phyloP scores from a whole-genome alignment of 2,113 vertebrate genomes.

The Microcebus ravelobensis region DNA sequence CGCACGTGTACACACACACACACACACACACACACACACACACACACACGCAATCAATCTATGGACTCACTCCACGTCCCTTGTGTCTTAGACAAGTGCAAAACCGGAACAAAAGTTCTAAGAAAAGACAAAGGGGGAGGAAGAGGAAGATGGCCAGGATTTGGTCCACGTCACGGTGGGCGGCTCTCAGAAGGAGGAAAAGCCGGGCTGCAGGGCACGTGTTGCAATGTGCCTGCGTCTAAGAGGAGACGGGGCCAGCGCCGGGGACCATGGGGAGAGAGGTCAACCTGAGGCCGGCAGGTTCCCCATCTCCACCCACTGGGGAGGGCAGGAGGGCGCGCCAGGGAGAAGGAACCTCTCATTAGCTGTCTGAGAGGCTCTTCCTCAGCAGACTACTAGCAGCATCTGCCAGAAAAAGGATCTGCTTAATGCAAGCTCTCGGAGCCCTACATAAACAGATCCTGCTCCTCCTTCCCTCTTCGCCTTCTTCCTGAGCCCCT shows the following conservation, averaged over 20 bases:
- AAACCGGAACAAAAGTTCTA: conserved; percentile 63
- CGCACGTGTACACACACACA: background rate
- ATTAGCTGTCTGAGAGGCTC: conserved; percentile 69
- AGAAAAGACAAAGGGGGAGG: conserved; percentile 63
- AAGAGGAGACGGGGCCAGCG: background rate
- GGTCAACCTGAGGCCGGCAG: conserved; percentile 69
- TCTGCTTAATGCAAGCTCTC: background rate
- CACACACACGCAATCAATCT: background rate
- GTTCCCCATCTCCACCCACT: conserved; percentile 15
- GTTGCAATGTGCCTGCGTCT: background rate
- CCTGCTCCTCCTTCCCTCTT: background rate
- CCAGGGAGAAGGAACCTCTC: conserved; percentile 60
- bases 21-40: background rate
- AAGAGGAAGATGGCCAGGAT: conserved; percentile 57
- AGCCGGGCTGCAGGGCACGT: background rate
- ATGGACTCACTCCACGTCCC: background rate
- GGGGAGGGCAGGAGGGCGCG: conserved; percentile 25
- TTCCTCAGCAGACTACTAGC: conserved; percentile 19
- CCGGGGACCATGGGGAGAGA: background rate
- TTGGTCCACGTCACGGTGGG: background rate
- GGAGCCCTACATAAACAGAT: background rate
- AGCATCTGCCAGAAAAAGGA: conserved; percentile 62
- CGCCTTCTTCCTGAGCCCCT: conserved; percentile 24
- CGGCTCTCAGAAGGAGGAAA: background rate
- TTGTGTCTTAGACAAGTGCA: conserved; percentile 22